These are phyloP conservation scores for Thymelicus acteon DNA, from an alignment of 2,888 invertebrate genomes.

Conservation along the genomic window DNA sequence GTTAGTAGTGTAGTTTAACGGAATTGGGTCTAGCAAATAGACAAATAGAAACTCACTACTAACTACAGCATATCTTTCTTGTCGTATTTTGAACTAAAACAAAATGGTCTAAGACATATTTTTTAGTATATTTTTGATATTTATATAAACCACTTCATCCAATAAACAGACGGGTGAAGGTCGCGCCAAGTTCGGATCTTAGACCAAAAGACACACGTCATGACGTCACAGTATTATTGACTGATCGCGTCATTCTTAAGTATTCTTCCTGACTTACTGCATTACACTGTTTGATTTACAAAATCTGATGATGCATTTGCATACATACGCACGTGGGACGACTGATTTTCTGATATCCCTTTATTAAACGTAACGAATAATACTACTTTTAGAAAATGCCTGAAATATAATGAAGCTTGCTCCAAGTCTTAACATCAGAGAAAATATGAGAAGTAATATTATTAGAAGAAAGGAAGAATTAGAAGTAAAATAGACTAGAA, in stretches of 20 bases:
- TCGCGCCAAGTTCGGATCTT: too few species aligned
- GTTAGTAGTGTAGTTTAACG: too few species aligned
- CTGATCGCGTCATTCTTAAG: not conserved
- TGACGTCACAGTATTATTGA: not conserved
- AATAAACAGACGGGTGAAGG: too few species aligned
- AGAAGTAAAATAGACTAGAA: not conserved
- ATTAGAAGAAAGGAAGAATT: too few species aligned
- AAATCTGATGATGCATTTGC: constrained; percentile 2
- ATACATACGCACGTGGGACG: not conserved
- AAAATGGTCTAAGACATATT: too few species aligned
- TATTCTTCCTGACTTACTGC: not conserved
- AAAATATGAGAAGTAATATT: too few species aligned
- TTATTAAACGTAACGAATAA: not conserved
- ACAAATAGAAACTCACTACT: not conserved
- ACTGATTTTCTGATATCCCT: not conserved
- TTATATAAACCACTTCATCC: too few species aligned
- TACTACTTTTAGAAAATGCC: too few species aligned
- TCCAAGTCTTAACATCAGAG: too few species aligned
- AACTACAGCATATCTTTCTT: not conserved
- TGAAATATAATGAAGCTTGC: too few species aligned
- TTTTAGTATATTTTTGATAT: too few species aligned
- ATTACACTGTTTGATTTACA: not conserved
- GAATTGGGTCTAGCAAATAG: too few species aligned
- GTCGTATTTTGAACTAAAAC: not conserved
- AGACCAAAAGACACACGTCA: constrained; percentile 6